Evolutionary conservation across 2,888 invertebrate genomes (phyloP), one percentile per base, ranked within the genome.

Genomic region (Cordilura impudica): DNA sequence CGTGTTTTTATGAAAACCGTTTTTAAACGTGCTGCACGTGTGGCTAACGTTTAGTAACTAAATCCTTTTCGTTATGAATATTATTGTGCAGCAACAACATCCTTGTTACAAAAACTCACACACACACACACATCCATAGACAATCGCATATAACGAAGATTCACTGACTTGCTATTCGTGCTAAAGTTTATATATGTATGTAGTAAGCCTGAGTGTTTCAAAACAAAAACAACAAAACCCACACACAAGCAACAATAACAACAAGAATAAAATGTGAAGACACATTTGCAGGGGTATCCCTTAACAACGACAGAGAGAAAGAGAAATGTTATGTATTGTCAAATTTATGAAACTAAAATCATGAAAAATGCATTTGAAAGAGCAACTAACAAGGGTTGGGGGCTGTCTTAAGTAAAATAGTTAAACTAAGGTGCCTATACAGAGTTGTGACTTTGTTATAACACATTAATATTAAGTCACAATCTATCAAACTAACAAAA

Each of bases 1-100:
- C 39, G 19, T 21, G 21, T 54, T 60, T n/a, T 23, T 60, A 14
- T 7, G 29, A 31, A 54, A 56, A 51, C 61, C 75, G 65, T 71
- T 65, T n/a, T 72, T 26, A 70, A 78, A 84, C 86, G 84, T 86
- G 84, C 86, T 87, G 84, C 84, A 84, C 86, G 86, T 84, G 85
- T 84, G 87, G 82, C 88, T 85, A 87, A 85, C 85, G 84, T 86
- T 84, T 85, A 86, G 84, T 84, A 84, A 87, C 87, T 87, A 84
- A 87, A 85, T 80, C 76, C 80, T 76, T 72, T 66, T 60, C 47
- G 71, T 63, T 70, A 61, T 39, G 23, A 65, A 61, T 67, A 58
- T 66, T 61, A 29, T 74, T 70, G 35, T 73, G 73, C 78, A 73
- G 69, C 73, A 72, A 66, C 71, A 77, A 53, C 65, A 72, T 73